Base-by-base conservation (phyloP, 2,888 invertebrate species). In the Temnothorax unifasciatus region DNA sequence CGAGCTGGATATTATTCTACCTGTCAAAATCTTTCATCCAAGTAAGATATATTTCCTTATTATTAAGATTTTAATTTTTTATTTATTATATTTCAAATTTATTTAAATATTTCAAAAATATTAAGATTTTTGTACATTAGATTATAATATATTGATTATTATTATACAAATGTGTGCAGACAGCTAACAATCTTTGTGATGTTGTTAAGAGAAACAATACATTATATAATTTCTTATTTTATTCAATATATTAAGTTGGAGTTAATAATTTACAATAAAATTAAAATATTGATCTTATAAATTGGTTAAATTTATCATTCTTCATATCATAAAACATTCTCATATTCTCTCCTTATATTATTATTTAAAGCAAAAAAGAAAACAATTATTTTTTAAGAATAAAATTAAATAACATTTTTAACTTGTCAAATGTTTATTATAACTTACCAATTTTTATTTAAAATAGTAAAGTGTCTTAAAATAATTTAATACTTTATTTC, bases 1-100 rank as follows among this genome's bases (percentile, higher is more conserved):
- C 85, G 69, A 34, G n/a, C 52, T 61, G 54, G 15, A 25, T 79
- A 38, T 79, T 81, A 61, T 50, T 54, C 13, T 41, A 29, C 73
- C 73, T 25, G 3, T 66, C 63, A 34, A 44, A 38, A 38, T 44
- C 57, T 69, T 44, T 44, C 15, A 57, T 69, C 21, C 44, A 29
- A 44, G 29, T n/a, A 34, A n/a, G n/a, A 29, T 15, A 44, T 5
- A 54, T 13, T 18, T 68, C 6, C 21, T 64, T 13, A 76, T 13
- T 8, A 0, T 66, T 13, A 25, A 50, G 1, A 50, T 47, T 47
- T 61, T 34, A 1, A 21, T 34, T 59, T 75, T 9, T 61, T 9
- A 29, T 34, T 25, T 44, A 21, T 61, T n/a, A 44, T 13, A 44
- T 13, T 61, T 61, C 2, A 15, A n/a, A 38, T n/a, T 47, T n/a